Evolutionary conservation across 2,797 vertebrate genomes (phyloP).

Genomic region (Acomys russatus): DNA sequence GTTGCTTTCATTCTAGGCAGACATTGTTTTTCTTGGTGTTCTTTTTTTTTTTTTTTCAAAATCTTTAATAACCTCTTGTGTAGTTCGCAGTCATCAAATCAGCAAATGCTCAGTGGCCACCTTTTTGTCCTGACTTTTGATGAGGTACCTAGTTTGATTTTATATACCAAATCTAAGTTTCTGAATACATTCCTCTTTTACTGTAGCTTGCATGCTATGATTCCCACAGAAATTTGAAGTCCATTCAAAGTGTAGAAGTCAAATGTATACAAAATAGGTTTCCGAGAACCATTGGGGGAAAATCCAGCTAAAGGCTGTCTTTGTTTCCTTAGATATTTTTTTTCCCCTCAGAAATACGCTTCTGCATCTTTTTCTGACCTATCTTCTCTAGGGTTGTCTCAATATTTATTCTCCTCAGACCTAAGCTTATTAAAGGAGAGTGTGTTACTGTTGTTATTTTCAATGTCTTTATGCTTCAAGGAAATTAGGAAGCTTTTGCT

Average conservation of each 20-base stretch:
- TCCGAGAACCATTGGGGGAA: not conserved
- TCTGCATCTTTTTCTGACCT: not conserved
- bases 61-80: not conserved
- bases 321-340: not conserved
- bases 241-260: not conserved
- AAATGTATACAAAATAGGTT: not conserved
- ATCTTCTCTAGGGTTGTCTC: not conserved
- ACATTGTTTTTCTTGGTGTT: not conserved
- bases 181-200: not conserved
- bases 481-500: not conserved
- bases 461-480: not conserved
- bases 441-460: not conserved
- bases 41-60: not conserved
- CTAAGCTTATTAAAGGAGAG: not conserved
- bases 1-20: not conserved
- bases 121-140: not conserved
- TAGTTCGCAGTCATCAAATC: not conserved
- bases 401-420: too few species aligned
- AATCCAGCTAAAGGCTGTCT: not conserved
- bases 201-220: not conserved
- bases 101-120: not conserved
- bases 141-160: not conserved
- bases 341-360: not conserved
- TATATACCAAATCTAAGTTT: not conserved
- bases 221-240: not conserved